Evolutionary conservation across 2,113 vertebrate genomes (phyloP).

Genomic region (Gavialis gangeticus): DNA sequence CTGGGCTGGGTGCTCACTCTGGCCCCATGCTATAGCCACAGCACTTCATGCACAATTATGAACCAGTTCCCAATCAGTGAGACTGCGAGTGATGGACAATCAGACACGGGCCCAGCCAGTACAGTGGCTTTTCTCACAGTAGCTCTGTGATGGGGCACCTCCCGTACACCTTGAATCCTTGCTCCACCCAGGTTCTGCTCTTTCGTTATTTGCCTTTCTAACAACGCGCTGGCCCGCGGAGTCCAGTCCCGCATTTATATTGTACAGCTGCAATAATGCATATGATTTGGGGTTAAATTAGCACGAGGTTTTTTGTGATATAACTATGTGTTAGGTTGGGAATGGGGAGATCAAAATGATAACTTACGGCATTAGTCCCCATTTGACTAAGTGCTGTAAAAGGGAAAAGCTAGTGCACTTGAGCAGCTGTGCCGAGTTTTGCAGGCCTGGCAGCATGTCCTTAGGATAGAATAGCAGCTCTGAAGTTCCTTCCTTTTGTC

Average conservation of each 20-base stretch:
- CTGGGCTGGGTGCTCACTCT: no score
- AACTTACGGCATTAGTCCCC: not conserved
- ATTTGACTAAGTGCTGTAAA: not conserved
- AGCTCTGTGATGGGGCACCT: fast-evolving
- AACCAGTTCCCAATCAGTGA: not conserved
- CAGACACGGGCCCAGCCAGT: not conserved
- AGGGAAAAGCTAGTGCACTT: not conserved
- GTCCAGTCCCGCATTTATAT: not conserved
- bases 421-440: not conserved
- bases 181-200: not conserved
- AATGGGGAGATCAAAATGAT: not conserved
- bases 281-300: not conserved
- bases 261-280: not conserved
- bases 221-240: not conserved
- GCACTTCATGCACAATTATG: no score
- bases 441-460: fast-evolving
- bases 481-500: not conserved
- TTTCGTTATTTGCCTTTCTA: not conserved
- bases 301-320: not conserved
- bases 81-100: no score
- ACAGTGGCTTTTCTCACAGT: not conserved
- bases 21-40: no score
- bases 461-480: not conserved
- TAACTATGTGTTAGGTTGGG: not conserved
- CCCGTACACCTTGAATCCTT: not conserved